Percentiles rank a stretch among this genome's conserved stretches.
Conservation (phyloP, 2,113 vertebrate genomes). For the Barbus barbus region DNA sequence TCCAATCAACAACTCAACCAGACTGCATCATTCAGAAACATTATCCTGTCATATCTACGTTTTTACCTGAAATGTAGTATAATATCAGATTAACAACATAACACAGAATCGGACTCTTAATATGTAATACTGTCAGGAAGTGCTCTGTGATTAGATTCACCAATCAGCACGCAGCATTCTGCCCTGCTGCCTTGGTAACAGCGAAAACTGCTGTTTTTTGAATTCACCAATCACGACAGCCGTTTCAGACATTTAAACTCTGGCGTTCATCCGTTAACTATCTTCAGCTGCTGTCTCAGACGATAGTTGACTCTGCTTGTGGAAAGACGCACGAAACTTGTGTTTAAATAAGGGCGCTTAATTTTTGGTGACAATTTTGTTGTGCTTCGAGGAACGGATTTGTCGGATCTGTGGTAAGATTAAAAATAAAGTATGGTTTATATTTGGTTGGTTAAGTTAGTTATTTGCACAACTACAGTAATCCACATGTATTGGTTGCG, state of each 20-base stretch:
- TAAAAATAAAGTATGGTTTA: neutral
- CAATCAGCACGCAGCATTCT: constrained; percentile 61
- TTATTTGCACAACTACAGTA: neutral
- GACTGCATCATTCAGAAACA: neutral
- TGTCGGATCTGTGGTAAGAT: neutral
- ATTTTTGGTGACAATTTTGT: neutral
- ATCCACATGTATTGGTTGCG: neutral
- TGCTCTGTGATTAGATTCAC: constrained; percentile 22
- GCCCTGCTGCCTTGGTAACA: constrained; percentile 43
- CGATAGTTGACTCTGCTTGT: neutral
- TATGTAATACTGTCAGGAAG: neutral
- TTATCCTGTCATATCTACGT: neutral
- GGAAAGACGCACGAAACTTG: neutral
- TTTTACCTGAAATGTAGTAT: neutral
- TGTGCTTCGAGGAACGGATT: neutral
- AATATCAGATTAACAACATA: too few relatives aligned
- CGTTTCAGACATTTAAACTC: constrained; percentile 71
- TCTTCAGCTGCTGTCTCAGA: constrained; percentile 38
- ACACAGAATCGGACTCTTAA: too few relatives aligned
- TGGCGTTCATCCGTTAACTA: constrained; percentile 3
- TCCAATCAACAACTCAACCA: neutral
- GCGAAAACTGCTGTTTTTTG: constrained; percentile 26
- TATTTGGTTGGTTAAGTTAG: neutral
- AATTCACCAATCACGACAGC: constrained; percentile 70
- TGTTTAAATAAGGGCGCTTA: neutral